phyloP scores from a whole-genome alignment of 2,797 vertebrate species.

The Hyperoplus lanceolatus region DNA sequence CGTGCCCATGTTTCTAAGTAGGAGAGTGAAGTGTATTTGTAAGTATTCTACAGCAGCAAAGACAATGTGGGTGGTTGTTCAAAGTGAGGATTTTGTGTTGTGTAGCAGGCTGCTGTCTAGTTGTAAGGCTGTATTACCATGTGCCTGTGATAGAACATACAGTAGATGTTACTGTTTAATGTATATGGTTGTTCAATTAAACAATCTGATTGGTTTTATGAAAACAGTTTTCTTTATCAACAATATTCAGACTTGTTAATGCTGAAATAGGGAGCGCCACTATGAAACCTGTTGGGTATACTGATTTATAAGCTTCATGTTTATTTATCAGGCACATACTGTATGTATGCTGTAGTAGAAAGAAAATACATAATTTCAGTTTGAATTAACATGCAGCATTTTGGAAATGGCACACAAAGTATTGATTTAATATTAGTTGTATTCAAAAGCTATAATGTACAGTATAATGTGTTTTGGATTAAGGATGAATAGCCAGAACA shows the following conservation, averaged over 20 bases:
- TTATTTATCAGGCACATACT: slow-evolving; percentile 8
- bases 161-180: neutral
- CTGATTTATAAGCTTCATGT: slow-evolving; percentile 22
- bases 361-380: neutral
- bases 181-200: neutral
- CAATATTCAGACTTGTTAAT: neutral
- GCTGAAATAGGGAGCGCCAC: neutral
- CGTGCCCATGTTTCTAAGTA: neutral
- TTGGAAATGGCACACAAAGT: neutral
- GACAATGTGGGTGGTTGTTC: neutral
- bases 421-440: slow-evolving; percentile 3
- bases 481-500: neutral
- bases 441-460: slow-evolving; percentile 2
- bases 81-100: neutral
- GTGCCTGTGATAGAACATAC: neutral
- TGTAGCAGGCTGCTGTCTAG: neutral
- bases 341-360: neutral
- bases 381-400: slow-evolving; percentile 10
- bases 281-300: slow-evolving; percentile 14
- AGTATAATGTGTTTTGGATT: neutral
- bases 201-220: neutral
- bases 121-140: neutral
- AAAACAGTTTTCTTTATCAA: neutral
- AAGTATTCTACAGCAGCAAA: neutral
- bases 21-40: neutral